phyloP scores from a whole-genome alignment of 2,113 vertebrate species.

The Bujurquina vittata region DNA sequence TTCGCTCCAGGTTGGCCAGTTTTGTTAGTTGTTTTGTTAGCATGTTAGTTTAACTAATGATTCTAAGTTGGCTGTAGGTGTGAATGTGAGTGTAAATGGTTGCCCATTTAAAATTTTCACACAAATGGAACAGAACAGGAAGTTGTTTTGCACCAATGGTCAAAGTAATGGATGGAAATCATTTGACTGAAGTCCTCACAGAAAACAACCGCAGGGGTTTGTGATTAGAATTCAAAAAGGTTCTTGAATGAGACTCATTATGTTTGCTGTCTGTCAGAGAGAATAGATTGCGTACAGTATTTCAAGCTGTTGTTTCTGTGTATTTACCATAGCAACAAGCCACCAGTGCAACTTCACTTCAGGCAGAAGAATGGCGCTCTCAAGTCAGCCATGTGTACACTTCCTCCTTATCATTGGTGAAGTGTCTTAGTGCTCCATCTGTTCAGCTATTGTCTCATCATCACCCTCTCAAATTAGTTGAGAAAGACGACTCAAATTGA shows the following conservation, averaged over 20 bases:
- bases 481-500: conserved; percentile 18
- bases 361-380: conserved; percentile 25
- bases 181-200: background rate
- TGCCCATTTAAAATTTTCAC: no score
- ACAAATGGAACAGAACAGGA: background rate
- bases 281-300: conserved; percentile 32
- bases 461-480: conserved; percentile 33
- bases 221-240: background rate
- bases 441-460: conserved; percentile 60
- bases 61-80: background rate
- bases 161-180: background rate
- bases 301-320: conserved; percentile 42
- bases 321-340: conserved; percentile 66
- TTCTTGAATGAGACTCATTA: background rate
- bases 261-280: background rate
- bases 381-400: conserved; percentile 49
- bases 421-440: conserved; percentile 69
- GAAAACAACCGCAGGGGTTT: background rate
- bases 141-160: background rate
- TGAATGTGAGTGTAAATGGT: background rate
- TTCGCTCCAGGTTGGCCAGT: background rate
- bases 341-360: conserved; percentile 46
- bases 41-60: background rate
- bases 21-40: background rate
- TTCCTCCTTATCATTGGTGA: conserved; percentile 45